Evolutionary conservation across 2,888 invertebrate genomes (phyloP), one percentile per base, ranked within the genome.

Genomic region (Anthrax anthrax): DNA sequence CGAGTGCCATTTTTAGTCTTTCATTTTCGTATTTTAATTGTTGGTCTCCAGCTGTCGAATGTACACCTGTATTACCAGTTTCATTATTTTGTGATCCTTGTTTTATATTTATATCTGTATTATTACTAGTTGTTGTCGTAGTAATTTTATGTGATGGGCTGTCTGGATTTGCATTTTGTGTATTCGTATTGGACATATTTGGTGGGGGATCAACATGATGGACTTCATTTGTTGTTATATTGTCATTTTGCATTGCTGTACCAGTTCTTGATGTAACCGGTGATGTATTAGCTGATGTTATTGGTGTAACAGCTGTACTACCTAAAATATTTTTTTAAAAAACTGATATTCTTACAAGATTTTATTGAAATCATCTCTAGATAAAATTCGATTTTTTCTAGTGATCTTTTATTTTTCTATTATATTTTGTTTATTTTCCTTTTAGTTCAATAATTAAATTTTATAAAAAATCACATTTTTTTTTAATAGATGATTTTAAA

Each of bases 1-100:
- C 89, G 53, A 96, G 73, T 18, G 96, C 96, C 54, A 94, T 77
- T 71, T 96, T 95, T 56, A 96, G 78, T 55, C 94, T 77, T 65
- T 96, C 96, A 67, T 96, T 96, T 72, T 96, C 96, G 70, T 95
- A 95, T 64, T 95, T 90, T 52, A 96, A 75, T 68, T 95, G 94
- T 64, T 87, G 87, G 62, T 91, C 67, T 29, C 65, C 67, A 32
- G 58, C 42, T 16, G 38, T 32, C 23, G 43, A 56, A 29, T 57
- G 56, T 2, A 67, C 56, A 17, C 54, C 48, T 32, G 51, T 47
- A 44, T 67, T 61, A 0, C 61, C 65, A 41, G 67, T 64, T 2
- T 72, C 69, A 45, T 61, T 59, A 39, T 52, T 57, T 37, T 58
- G 56, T 16, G 57, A 56, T 44, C 54, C 47, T 46, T 58, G 52